Evolutionary conservation across 2,113 vertebrate genomes (phyloP).

Genomic region (Myxocyprinus asiaticus): DNA sequence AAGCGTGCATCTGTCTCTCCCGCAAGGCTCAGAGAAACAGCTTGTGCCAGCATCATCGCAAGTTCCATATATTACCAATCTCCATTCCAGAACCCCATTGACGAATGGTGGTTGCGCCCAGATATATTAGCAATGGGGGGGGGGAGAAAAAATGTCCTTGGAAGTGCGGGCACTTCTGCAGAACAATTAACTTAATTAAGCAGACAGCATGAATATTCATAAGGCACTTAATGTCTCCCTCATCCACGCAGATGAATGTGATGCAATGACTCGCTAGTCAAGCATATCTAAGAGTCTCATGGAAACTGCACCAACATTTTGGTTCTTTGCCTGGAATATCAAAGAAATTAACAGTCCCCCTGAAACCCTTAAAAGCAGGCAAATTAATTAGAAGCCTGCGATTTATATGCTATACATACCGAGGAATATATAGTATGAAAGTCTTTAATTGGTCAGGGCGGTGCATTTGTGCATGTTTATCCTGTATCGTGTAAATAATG

Average conservation of each 20-base stretch:
- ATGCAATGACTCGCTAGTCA: conserved; percentile 90
- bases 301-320: conserved; percentile 80
- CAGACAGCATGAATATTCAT: conserved; percentile 92
- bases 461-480: conserved; percentile 39
- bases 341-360: conserved; percentile 77
- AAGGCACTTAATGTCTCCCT: conserved; percentile 88
- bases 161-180: conserved; percentile 87
- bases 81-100: conserved; percentile 56
- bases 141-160: conserved; percentile 77
- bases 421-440: conserved; percentile 34
- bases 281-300: conserved; percentile 87
- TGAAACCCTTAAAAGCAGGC: conserved; percentile 75
- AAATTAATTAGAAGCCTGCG: conserved; percentile 77
- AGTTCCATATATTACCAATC: conserved; percentile 58
- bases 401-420: conserved; percentile 68
- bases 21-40: conserved; percentile 45
- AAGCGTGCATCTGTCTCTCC: conserved; percentile 53
- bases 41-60: conserved; percentile 52
- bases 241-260: conserved; percentile 89
- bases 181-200: conserved; percentile 96
- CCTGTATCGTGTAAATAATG: conserved; percentile 46
- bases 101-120: conserved; percentile 56
- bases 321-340: conserved; percentile 82
- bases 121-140: conserved; percentile 55
- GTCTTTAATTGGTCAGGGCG: conserved; percentile 50